Conservation (phyloP, 1,140 invertebrate species). For the Chelonus insularis region DNA sequence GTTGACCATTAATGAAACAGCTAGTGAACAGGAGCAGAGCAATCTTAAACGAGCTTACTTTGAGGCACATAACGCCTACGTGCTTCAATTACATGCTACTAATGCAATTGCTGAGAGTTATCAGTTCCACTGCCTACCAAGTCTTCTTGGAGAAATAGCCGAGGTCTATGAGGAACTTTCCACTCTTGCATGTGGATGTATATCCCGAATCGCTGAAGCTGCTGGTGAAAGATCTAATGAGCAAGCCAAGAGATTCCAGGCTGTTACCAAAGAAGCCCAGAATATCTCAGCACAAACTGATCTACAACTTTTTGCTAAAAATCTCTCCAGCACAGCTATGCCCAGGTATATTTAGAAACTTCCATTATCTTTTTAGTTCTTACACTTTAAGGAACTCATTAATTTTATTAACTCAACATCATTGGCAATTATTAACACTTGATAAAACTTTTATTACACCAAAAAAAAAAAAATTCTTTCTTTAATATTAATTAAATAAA, state of each 20-base stretch:
- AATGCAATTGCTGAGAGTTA: conserved; percentile 82
- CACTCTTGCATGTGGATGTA: conserved; percentile 47
- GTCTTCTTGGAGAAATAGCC: conserved; percentile 48
- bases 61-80: conserved; percentile 91
- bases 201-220: conserved; percentile 49
- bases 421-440: too few relatives aligned
- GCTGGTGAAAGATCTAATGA: conserved; percentile 44
- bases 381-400: background rate
- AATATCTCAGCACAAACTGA: conserved; percentile 42
- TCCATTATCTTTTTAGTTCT: background rate
- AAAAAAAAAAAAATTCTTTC: too few relatives aligned
- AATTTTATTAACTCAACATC: too few relatives aligned
- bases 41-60: conserved; percentile 73
- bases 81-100: conserved; percentile 88
- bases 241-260: conserved; percentile 49
- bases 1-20: conserved; percentile 54
- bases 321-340: conserved; percentile 40
- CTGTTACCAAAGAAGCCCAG: conserved; percentile 45
- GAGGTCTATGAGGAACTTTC: conserved; percentile 55
- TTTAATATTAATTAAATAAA: too few relatives aligned
- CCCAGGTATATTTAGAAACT: conserved; percentile 24
- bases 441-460: too few relatives aligned
- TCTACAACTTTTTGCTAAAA: conserved; percentile 49
- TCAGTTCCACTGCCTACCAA: conserved; percentile 51
- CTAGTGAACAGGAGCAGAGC: conserved; percentile 60